Percentiles rank a stretch among this genome's conserved stretches.
phyloP scores from a whole-genome alignment of 2,888 invertebrate genomes.

The Cataglyphis altisquamis region DNA sequence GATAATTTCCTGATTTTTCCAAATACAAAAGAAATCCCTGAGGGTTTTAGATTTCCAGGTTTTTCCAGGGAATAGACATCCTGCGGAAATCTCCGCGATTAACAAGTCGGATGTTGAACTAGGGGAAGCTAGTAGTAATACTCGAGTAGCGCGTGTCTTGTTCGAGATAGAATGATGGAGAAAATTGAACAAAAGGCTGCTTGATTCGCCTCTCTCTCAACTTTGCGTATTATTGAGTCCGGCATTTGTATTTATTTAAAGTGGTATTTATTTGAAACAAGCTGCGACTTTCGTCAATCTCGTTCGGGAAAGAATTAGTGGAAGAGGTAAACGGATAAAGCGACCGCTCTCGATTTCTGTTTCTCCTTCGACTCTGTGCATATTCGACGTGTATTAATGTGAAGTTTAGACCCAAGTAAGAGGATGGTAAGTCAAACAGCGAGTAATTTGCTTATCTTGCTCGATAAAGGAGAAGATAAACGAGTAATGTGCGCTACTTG shows the following conservation, averaged over 20 bases:
- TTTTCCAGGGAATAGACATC: too few relatives aligned
- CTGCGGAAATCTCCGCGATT: too few relatives aligned
- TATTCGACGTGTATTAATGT: neutral
- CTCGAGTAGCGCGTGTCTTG: neutral
- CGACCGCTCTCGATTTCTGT: neutral
- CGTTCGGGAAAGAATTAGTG: neutral
- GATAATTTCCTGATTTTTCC: too few relatives aligned
- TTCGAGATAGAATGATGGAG: too few relatives aligned
- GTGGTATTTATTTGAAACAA: neutral
- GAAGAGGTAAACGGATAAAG: neutral
- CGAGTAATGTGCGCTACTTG: neutral
- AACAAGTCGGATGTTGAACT: neutral
- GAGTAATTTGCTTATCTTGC: neutral
- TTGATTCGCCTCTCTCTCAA: neutral
- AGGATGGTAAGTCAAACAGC: neutral
- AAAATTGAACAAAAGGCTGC: neutral
- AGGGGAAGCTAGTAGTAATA: too few relatives aligned
- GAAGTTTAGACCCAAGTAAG: neutral
- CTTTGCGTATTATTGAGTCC: neutral
- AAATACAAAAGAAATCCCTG: too few relatives aligned
- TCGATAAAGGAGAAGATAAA: slow-evolving; percentile 17
- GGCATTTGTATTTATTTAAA: neutral
- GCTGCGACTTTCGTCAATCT: neutral
- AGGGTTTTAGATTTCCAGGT: too few relatives aligned
- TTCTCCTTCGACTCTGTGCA: neutral